Conservation (phyloP, 2,888 invertebrate genomes). For the Biston betularia region DNA sequence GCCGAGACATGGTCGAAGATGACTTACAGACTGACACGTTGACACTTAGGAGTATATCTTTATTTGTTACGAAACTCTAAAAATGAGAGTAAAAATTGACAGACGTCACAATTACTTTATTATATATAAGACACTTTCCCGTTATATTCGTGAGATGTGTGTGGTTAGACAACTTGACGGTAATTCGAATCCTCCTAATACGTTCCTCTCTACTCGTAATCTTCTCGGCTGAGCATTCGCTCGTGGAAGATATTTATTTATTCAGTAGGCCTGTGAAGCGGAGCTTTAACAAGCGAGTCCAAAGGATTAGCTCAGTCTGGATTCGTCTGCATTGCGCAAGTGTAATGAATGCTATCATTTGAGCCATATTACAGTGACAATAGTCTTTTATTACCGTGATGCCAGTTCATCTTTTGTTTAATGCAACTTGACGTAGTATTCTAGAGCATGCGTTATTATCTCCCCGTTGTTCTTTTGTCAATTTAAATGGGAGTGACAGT, state of each 20-base stretch:
- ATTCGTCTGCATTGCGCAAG: constrained; percentile 55
- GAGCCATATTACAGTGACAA: constrained; percentile 30
- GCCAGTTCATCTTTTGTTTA: neutral
- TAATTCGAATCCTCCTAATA: constrained; percentile 22
- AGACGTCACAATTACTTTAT: constrained; percentile 1
- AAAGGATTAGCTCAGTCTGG: constrained; percentile 58
- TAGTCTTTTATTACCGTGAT: constrained; percentile 20
- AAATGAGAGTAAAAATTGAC: neutral
- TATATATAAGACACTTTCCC: neutral
- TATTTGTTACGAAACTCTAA: neutral
- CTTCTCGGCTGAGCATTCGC: constrained; percentile 30
- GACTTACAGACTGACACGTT: no score
- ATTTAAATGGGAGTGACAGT: no score
- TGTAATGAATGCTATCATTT: constrained; percentile 36
- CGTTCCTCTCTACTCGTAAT: constrained; percentile 30
- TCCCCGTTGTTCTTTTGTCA: no score
- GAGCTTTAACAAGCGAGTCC: constrained; percentile 39
- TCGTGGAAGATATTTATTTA: constrained; percentile 38
- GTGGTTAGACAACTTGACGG: constrained; percentile 33
- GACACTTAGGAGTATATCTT: neutral
- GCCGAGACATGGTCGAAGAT: no score
- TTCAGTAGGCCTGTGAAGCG: constrained; percentile 38
- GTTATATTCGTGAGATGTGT: constrained; percentile 3
- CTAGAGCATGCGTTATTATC: no score
- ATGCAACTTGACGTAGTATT: no score